A percentile compares a stretch with the other conserved stretches of the same genome.
Evolutionary conservation across 2,888 invertebrate genomes (phyloP).

Genomic region (Ectemnius continuus): DNA sequence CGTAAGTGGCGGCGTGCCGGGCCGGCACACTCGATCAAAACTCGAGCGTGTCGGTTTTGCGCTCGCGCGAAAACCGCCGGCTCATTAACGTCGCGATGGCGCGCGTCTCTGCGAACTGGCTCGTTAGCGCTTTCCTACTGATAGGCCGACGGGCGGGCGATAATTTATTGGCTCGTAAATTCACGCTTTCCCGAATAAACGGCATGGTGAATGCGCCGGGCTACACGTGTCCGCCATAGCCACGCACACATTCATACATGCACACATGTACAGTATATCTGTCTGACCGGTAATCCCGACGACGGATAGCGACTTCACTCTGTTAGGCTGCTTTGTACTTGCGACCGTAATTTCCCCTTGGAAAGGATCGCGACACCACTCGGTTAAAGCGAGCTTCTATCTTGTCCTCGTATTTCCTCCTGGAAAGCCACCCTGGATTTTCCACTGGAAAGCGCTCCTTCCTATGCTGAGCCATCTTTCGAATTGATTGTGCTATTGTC

Average conservation of each 20-base stretch:
- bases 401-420: too few relatives aligned
- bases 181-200: slow-evolving; percentile 71
- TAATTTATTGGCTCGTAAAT: slow-evolving; percentile 75
- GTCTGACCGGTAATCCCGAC: slow-evolving; percentile 39
- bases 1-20: not conserved
- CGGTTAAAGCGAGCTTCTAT: too few relatives aligned
- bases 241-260: not conserved
- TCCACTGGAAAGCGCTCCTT: too few relatives aligned
- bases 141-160: slow-evolving; percentile 62
- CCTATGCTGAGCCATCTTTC: too few relatives aligned
- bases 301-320: slow-evolving; percentile 27
- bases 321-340: too few relatives aligned
- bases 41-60: slow-evolving; percentile 20
- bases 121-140: slow-evolving; percentile 70
- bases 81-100: slow-evolving; percentile 59
- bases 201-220: slow-evolving; percentile 11
- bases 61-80: slow-evolving; percentile 25
- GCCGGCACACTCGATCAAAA: not conserved
- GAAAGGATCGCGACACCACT: too few relatives aligned
- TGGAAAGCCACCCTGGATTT: too few relatives aligned
- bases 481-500: too few relatives aligned
- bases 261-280: slow-evolving; percentile 25
- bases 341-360: too few relatives aligned
- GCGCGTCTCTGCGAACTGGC: slow-evolving; percentile 63
- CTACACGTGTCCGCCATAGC: slow-evolving; percentile 20